These are phyloP conservation scores for Planococcus citri DNA, from an alignment of 1,140 invertebrate genomes.

Conservation along the genomic window DNA sequence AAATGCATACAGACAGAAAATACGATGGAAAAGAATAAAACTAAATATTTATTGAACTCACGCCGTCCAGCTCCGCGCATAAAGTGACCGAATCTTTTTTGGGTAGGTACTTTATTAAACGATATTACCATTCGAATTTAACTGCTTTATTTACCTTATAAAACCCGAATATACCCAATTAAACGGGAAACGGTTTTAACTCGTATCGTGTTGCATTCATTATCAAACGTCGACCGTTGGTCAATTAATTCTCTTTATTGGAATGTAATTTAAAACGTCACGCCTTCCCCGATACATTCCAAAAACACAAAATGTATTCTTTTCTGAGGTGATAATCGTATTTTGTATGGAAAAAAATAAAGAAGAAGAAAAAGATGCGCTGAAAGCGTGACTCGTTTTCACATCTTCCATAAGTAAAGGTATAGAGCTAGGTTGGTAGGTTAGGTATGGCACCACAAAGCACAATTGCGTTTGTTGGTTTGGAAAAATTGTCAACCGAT, in stretches of 20 bases:
- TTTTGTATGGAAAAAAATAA: background rate
- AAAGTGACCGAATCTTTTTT: background rate
- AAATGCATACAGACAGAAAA: background rate
- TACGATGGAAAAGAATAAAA: background rate
- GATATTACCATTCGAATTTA: slow-evolving; percentile 11
- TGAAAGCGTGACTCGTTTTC: slow-evolving; percentile 4
- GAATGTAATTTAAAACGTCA: slow-evolving; percentile 19
- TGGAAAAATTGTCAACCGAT: no score
- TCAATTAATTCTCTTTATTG: slow-evolving; percentile 18
- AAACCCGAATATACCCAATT: slow-evolving; percentile 13
- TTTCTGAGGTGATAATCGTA: background rate
- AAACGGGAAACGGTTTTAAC: background rate
- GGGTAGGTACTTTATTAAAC: slow-evolving; percentile 1
- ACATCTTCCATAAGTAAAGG: background rate
- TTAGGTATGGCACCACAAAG: background rate
- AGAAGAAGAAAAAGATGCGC: background rate
- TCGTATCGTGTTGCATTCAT: slow-evolving; percentile 19
- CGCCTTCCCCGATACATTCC: background rate
- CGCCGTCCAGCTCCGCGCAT: background rate
- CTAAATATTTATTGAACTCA: background rate
- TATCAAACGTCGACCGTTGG: slow-evolving; percentile 12
- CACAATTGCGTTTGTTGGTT: no score
- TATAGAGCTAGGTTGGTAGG: background rate
- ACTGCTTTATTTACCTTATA: slow-evolving; percentile 18
- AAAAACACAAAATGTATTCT: slow-evolving; percentile 15